Base-by-base conservation (phyloP, 2,888 invertebrate species). In the Mesoligia furuncula region DNA sequence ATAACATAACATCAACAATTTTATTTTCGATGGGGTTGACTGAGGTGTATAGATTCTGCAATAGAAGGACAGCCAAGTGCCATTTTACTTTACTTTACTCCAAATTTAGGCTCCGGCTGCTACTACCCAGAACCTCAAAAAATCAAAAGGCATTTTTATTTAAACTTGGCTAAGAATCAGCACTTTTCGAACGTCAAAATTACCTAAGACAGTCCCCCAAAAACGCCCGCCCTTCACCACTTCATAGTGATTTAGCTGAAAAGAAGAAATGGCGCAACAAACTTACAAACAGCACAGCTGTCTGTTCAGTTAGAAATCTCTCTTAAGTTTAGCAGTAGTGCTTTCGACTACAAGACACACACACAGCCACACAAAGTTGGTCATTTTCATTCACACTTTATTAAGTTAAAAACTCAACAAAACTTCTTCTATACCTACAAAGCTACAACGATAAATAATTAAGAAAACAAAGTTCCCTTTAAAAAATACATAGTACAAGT, bases 401-500 rank as follows among this genome's bases (percentile, higher is more conserved):
- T 0, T 45, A 20, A 0, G 0, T 13, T 20, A 31, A 67, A 45
- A 51, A 68, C 51, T 17, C 36, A n/a, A 57, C 1, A 39, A 31
- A 61, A 48, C 39, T 27, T 17, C 15, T 51, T 51, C 59, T 27
- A 48, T 27, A 77, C 39, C 2, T 9, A 17, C 7, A 77, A 36
- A 51, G 17, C 45, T 51, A 68, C 67, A 85, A 77, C 77, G 64
- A 67, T 62, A 51, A 69, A 85, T 83, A 88, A 87, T 87, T 86
- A 89, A 79, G 64, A 81, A 85, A 84, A 85, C 54, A 83, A 87
- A 88, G 87, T 85, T 69, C 65, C 54, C 65, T 73, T 78, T 82
- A 83, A 87, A 57, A 86, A 85, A 79, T 81, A 84, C 64, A 77
- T 83, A 81, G 72, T 42, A 80, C 36, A 45, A 65, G 78, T 59